Base-by-base conservation (phyloP, 2,113 vertebrate genomes). In the Octodon degus region DNA sequence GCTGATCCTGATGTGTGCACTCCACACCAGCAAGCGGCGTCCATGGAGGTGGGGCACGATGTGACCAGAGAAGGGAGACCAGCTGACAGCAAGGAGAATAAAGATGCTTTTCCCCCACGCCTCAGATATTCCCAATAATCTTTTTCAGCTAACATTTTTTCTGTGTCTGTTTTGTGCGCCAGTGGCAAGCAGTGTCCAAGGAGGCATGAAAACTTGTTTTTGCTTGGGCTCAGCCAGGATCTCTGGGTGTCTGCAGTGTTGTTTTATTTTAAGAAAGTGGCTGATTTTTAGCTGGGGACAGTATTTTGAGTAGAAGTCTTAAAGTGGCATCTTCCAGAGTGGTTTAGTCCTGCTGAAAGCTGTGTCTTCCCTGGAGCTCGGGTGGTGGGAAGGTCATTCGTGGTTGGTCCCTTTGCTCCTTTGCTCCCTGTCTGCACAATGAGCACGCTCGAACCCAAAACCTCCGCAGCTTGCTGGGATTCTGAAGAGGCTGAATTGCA, bases 191-290 rank as follows among this genome's bases (percentile, higher is more conserved):
- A n/a, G 11, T 34, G 43, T 53, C 70, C 47, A 43, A 85, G 62
- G 62, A 97, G 72, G n/a, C 88, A 90, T 55, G 92, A 92, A 70
- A 70, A 68, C 92, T 76, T 43, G 74, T 86, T 95, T 96, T 83
- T 58, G 7, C 79, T 85, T 85, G 47, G 37, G 81, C 76, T 53
- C 65, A 55, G 93, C 63, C 88, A 62, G 90, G 65, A 68, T 81
- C 80, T 93, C 80, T 50, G 37, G 30, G 53, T 68, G 62, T 90
- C 37, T n/a, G 43, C 34, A 77, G 14, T 43, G 50, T 62, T n/a
- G 76, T 63, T 92, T 97, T 92, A 95, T 96, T 97, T 95, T 94
- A 96, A 96, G 94, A 96, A 94, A 40, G 47, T 2, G 7, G 53
- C 90, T 96, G 58, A 60, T 22, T 85, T 84, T 85, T 74, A 79